A percentile compares a stretch with the other conserved stretches of the same genome.
phyloP scores from a whole-genome alignment of 1,140 invertebrate species.

The Alviniconcha marisindica region DNA sequence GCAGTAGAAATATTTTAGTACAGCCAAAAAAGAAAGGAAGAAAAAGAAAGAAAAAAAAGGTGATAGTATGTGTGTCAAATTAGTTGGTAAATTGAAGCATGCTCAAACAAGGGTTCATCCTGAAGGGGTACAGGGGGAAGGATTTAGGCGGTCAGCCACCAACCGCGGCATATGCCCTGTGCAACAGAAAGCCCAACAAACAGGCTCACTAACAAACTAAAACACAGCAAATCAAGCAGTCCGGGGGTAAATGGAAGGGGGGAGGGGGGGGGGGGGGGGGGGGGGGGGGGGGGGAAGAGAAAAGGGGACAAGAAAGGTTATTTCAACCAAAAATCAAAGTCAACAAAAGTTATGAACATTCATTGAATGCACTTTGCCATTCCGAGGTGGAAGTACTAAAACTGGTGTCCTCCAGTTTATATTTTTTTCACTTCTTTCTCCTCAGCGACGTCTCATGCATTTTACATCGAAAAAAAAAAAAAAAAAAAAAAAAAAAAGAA shows the following conservation, averaged over 20 bases:
- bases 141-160: background rate
- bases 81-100: too few species aligned
- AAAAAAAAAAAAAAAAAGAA: background rate
- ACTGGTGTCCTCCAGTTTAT: background rate
- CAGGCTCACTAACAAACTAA: constrained; percentile 15
- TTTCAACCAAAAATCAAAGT: constrained; percentile 32
- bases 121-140: background rate
- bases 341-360: constrained; percentile 40
- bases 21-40: too few species aligned
- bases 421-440: constrained; percentile 24
- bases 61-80: too few species aligned
- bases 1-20: too few species aligned
- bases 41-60: too few species aligned
- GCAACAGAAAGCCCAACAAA: constrained; percentile 24
- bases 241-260: background rate
- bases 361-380: constrained; percentile 5
- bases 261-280: background rate
- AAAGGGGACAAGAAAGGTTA: constrained; percentile 2
- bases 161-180: constrained; percentile 1
- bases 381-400: background rate
- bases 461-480: background rate
- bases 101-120: too few species aligned
- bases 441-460: constrained; percentile 2
- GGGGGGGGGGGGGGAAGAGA: background rate
- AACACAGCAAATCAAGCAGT: constrained; percentile 35